Conservation (phyloP, 2,797 vertebrate species). For the Gouania willdenowi region DNA sequence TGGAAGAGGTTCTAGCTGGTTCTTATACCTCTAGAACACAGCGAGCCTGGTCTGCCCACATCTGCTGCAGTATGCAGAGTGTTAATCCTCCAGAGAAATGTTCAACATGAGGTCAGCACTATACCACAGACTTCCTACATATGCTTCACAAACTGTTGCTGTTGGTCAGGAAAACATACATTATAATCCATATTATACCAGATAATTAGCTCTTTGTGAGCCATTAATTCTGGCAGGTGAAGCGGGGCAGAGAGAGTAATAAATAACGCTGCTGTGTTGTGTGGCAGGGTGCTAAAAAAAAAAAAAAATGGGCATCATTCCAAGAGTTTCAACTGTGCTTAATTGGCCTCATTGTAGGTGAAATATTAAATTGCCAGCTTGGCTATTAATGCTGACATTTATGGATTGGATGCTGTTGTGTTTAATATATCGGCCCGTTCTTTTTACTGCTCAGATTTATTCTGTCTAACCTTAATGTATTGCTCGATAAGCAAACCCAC, state of each 20-base stretch:
- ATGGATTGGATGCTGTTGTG: slow-evolving; percentile 76
- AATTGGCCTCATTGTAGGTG: slow-evolving; percentile 74
- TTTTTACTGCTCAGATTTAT: slow-evolving; percentile 72
- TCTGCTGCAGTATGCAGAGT: slow-evolving; percentile 42
- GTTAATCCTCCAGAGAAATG: slow-evolving; percentile 55
- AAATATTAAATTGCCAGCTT: slow-evolving; percentile 69
- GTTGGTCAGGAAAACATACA: slow-evolving; percentile 58
- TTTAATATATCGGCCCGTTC: slow-evolving; percentile 73
- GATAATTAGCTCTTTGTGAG: slow-evolving; percentile 75
- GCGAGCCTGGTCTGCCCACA: slow-evolving; percentile 27
- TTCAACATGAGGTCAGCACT: slow-evolving; percentile 52
- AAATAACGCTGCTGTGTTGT: slow-evolving; percentile 64
- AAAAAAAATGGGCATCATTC: slow-evolving; percentile 58
- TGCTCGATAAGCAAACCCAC: slow-evolving; percentile 41
- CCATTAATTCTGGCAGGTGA: slow-evolving; percentile 73
- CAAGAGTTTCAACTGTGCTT: slow-evolving; percentile 65
- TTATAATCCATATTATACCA: slow-evolving; percentile 73
- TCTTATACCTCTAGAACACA: slow-evolving; percentile 29
- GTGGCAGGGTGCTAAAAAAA: slow-evolving; percentile 44
- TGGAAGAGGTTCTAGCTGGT: slow-evolving; percentile 27
- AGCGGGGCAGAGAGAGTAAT: slow-evolving; percentile 36
- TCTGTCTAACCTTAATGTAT: slow-evolving; percentile 74
- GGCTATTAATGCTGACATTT: slow-evolving; percentile 70
- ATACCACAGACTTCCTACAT: slow-evolving; percentile 49
- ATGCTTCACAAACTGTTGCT: slow-evolving; percentile 68